A percentile compares a stretch with the other conserved stretches of the same genome.
Conservation (phyloP, 2,113 vertebrate genomes). For the Zosterops lateralis region DNA sequence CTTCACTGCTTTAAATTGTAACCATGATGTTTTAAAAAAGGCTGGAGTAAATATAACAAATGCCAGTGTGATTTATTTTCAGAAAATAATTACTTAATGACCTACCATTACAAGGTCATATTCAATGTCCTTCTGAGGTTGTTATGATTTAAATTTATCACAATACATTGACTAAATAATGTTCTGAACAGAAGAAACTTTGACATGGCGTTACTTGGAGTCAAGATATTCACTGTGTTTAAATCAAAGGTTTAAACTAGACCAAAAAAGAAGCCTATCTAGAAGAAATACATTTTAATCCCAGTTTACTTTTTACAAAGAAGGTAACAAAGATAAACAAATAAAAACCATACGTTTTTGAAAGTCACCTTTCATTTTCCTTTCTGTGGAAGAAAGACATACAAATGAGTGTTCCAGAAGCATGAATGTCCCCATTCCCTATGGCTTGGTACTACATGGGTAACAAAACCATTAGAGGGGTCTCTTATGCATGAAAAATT, state of each 20-base stretch:
- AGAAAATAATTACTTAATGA: conserved; percentile 20
- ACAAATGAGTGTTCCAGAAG: not conserved
- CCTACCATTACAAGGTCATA: not conserved
- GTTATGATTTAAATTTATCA: not conserved
- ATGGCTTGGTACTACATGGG: not conserved
- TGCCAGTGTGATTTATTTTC: conserved; percentile 3
- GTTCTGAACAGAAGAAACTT: not conserved
- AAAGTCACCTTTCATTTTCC: not conserved
- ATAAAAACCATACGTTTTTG: not conserved
- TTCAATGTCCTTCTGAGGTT: not conserved
- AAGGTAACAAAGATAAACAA: not conserved
- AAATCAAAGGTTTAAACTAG: not conserved
- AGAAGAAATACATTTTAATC: not conserved
- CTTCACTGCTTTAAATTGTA: not conserved
- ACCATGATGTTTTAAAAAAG: not conserved
- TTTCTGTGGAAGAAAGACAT: not conserved
- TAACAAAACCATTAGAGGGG: not conserved
- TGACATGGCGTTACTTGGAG: not conserved
- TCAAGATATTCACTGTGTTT: not conserved
- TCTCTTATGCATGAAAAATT: not conserved
- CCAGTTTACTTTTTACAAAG: not conserved
- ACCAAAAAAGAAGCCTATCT: not conserved
- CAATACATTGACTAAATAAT: not conserved
- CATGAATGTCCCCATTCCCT: not conserved
- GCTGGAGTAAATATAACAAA: not conserved